Evolutionary conservation across 2,113 vertebrate genomes (phyloP), one percentile per base, ranked within the genome.

Genomic region (Formicarius rufipectus): DNA sequence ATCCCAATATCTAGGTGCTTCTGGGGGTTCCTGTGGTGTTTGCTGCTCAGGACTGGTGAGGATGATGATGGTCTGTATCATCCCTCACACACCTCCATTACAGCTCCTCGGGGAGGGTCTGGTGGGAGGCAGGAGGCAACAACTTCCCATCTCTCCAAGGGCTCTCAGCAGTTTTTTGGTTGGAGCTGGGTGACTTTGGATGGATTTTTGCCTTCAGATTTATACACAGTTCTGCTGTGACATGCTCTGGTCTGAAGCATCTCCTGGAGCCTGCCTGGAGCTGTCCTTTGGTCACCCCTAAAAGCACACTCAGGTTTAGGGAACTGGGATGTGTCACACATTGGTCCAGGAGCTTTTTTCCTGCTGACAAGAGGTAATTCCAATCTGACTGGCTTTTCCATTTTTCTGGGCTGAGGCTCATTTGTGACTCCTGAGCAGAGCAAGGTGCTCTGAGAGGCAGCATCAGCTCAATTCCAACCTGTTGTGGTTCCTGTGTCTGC

Each of bases 311-410:
- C 6, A 7, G 15, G 5, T 52, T 19, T 6, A 19, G 42, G 77
- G 33, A 39, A 1, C 1, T 30, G 37, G 25, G 15, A 1, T 10
- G 44, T 1, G 5, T 25, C 18, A 9, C 2, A 0, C 27, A 1
- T 37, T n/a, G 42, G 33, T 35, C 42, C 15, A 50, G 58, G 45
- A 58, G 33, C 35, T 68, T 33, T 33, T 44, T 72, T 52, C 31
- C 42, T 15, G 80, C 84, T 77, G 55, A 45, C 14, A 2, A 23
- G 1, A 10, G 27, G 5, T 55, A 63, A 67, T 39, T 67, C 53
- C n/a, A 12, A 47, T 8, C 44, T 1, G 1, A 10, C 56, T 42
- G 35, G 44, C 62, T 82, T 10, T 59, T 63, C 47, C 22, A 28
- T 20, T 2, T 4, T 37, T 52, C n/a, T 15, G 44, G 31, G 42